These are phyloP conservation scores for Saccostrea glomerata DNA, from an alignment of 1,140 invertebrate species.

Conservation along the genomic window DNA sequence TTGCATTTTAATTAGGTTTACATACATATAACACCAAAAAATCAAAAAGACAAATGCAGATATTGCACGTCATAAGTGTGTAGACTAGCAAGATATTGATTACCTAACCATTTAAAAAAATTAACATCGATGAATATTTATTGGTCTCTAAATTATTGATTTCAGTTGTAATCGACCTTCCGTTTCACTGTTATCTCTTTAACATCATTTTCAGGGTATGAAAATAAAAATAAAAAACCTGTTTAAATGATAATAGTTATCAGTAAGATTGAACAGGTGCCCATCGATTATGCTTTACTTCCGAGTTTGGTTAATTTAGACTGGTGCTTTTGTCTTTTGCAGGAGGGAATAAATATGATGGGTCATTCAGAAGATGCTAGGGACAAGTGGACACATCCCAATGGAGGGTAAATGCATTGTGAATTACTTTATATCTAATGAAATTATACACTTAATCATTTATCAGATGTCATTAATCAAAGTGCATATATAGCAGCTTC, in stretches of 20 bases:
- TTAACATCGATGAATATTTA: constrained; percentile 21
- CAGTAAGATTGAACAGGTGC: constrained; percentile 5
- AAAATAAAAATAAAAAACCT: background rate
- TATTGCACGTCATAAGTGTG: background rate
- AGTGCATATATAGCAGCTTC: background rate
- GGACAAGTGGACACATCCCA: constrained; percentile 50
- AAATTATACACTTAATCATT: background rate
- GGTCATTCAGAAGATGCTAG: constrained; percentile 44
- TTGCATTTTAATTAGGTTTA: background rate
- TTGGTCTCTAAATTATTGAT: background rate
- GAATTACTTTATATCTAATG: too few species aligned
- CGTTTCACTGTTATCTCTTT: background rate
- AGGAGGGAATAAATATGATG: constrained; percentile 43
- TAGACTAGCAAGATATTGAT: background rate
- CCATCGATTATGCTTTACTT: background rate
- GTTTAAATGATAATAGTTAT: background rate
- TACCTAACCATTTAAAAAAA: constrained; percentile 4
- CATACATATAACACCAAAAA: background rate
- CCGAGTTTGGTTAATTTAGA: background rate
- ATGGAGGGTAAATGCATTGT: constrained; percentile 49
- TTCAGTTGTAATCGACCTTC: background rate
- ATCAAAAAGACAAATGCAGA: background rate
- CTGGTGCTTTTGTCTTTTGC: background rate
- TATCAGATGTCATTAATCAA: background rate
- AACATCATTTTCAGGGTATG: background rate